Base-by-base conservation (phyloP, 2,888 invertebrate genomes). In the Agrochola lota region DNA sequence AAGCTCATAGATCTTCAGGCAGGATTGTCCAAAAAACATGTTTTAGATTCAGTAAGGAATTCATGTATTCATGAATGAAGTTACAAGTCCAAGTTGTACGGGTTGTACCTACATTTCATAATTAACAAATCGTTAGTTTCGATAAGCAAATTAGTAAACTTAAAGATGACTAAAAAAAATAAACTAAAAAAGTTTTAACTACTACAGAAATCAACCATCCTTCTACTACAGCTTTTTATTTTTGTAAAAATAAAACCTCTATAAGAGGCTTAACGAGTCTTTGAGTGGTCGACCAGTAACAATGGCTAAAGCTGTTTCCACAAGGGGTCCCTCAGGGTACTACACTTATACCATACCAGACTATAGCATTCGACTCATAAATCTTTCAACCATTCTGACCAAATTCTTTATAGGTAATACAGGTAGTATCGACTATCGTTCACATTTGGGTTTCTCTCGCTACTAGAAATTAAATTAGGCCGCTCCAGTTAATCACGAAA, bases 181-280 rank as follows among this genome's bases (percentile, higher is more conserved):
- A 57, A 49, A 75, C 17, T 49, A 26, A 60, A 76, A 40, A 20
- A 20, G 15, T n/a, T 26, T 11, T 43, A 15, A 67, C 43, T 30
- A 23, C 46, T 57, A n/a, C 12, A 60, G 64, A 80, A 49, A 60
- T 49, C 12, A 43, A 49, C 7, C 7, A 23, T 55, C n/a, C 4
- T 68, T 23, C 2, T 7, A 17, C 6, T 66, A 30, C 9, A 62
- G 20, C 57, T 12, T 43, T 72, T 35, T 74, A 69, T 69, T 69
- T 84, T 64, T 35, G 11, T 59, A 20, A 59, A 35, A 46, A 46
- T 35, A 43, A 59, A 52, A 60, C 35, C 62, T 63, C 26, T 49
- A 3, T 70, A 64, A 66, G 71, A 74, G 46, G 78, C 83, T 84
- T 77, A 73, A 12, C 15, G 20, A 71, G 83, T 68, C 52, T n/a